These are phyloP conservation scores for Mus spretus DNA, from an alignment of 2,797 vertebrate genomes.

Conservation along the genomic window DNA sequence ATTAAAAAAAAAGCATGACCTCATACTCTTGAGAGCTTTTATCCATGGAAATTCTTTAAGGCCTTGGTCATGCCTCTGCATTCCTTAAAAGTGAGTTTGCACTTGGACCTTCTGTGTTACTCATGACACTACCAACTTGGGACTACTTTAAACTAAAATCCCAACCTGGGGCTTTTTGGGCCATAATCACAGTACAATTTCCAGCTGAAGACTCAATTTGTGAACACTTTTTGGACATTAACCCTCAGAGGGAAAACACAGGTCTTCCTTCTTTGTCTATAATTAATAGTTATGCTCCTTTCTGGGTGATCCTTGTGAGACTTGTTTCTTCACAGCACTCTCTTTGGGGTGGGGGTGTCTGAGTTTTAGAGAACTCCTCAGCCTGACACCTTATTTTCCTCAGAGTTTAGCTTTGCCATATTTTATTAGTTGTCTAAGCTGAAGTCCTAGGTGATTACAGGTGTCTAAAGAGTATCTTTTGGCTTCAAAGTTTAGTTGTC, in stretches of 20 bases:
- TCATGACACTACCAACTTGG: not conserved
- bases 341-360: not conserved
- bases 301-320: not conserved
- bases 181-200: slow-evolving; percentile 18
- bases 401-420: not conserved
- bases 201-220: not conserved
- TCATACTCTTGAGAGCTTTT: not conserved
- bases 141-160: slow-evolving; percentile 31
- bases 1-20: not conserved
- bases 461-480: not conserved
- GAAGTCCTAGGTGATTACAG: not conserved
- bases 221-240: not conserved
- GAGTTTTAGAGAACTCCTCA: not conserved
- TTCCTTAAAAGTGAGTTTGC: slow-evolving; percentile 9
- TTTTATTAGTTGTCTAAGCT: not conserved
- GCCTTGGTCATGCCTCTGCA: not conserved
- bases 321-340: not conserved
- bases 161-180: not conserved
- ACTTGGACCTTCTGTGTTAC: not conserved
- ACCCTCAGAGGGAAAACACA: slow-evolving; percentile 23
- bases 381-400: not conserved
- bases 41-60: slow-evolving; percentile 31
- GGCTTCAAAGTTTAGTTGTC: slow-evolving; percentile 41
- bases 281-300: not conserved
- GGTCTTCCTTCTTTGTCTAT: not conserved